phyloP scores from a whole-genome alignment of 2,797 vertebrate genomes.

The Argya squamiceps region DNA sequence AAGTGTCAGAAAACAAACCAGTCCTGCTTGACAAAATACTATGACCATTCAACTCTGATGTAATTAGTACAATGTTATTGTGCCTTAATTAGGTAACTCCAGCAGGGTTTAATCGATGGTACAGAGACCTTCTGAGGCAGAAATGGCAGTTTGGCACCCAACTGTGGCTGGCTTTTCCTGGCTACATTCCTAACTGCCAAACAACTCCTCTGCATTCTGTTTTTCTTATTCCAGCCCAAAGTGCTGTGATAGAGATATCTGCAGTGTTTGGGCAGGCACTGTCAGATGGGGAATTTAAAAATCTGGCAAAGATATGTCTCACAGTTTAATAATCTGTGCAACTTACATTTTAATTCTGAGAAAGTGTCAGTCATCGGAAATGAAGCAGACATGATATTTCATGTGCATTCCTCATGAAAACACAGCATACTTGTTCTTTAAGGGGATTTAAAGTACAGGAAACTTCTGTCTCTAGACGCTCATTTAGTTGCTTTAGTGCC shows the following conservation, averaged over 20 bases:
- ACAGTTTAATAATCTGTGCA: neutral
- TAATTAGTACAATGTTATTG: neutral
- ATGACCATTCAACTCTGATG: neutral
- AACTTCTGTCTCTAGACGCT: neutral
- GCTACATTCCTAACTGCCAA: neutral
- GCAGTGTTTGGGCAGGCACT: neutral
- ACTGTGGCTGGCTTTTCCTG: neutral
- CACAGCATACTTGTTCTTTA: neutral
- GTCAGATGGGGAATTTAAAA: constrained; percentile 8
- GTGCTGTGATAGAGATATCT: neutral
- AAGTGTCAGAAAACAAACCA: neutral
- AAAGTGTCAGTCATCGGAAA: neutral
- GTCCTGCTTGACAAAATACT: neutral
- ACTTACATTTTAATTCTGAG: constrained; percentile 8
- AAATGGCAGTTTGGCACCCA: constrained; percentile 6
- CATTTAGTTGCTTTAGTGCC: constrained; percentile 14
- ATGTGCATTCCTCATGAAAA: neutral
- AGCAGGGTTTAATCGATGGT: neutral
- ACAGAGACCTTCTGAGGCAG: constrained; percentile 8
- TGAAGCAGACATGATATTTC: neutral
- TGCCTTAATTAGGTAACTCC: constrained; percentile 11
- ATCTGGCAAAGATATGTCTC: neutral
- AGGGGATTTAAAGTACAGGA: constrained; percentile 9
- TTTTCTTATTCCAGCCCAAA: neutral
- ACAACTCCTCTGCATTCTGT: neutral